Conservation (phyloP, 1,140 invertebrate species). For the Andricus grossulariae region DNA sequence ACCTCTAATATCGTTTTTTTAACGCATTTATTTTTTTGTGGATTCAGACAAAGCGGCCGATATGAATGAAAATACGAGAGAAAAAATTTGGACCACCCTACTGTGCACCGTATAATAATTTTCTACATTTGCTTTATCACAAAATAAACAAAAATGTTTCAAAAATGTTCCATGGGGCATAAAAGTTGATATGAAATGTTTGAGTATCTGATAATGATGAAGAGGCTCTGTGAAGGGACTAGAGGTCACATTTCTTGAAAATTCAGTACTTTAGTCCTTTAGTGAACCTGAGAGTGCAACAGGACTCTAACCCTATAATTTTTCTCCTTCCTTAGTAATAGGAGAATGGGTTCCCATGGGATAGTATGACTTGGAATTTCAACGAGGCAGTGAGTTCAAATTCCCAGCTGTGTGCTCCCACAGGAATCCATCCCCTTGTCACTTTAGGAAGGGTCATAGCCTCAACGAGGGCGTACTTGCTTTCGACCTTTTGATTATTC, state of each 20-base stretch:
- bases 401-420: slow-evolving; percentile 25
- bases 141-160: too few species aligned
- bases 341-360: slow-evolving; percentile 10
- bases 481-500: slow-evolving; percentile 30
- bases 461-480: slow-evolving; percentile 30
- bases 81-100: too few species aligned
- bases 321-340: slow-evolving; percentile 18
- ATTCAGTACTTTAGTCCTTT: slow-evolving; percentile 16
- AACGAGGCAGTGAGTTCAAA: slow-evolving; percentile 20
- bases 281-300: slow-evolving; percentile 13
- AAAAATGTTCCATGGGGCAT: background rate
- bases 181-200: slow-evolving; percentile 13
- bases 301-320: slow-evolving; percentile 30
- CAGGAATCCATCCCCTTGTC: slow-evolving; percentile 27
- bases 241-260: slow-evolving; percentile 23
- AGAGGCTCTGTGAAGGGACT: slow-evolving; percentile 15
- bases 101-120: too few species aligned
- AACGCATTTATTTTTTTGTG: too few species aligned
- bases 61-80: too few species aligned
- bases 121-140: too few species aligned
- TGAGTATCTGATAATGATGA: background rate
- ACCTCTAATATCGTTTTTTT: too few species aligned
- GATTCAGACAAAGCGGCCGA: too few species aligned
- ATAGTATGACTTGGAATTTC: slow-evolving; percentile 20
- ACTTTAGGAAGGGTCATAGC: slow-evolving; percentile 12